Evolutionary conservation across 1,140 invertebrate genomes (phyloP), one percentile per base, ranked within the genome.

Genomic region (Drosophila santomea): DNA sequence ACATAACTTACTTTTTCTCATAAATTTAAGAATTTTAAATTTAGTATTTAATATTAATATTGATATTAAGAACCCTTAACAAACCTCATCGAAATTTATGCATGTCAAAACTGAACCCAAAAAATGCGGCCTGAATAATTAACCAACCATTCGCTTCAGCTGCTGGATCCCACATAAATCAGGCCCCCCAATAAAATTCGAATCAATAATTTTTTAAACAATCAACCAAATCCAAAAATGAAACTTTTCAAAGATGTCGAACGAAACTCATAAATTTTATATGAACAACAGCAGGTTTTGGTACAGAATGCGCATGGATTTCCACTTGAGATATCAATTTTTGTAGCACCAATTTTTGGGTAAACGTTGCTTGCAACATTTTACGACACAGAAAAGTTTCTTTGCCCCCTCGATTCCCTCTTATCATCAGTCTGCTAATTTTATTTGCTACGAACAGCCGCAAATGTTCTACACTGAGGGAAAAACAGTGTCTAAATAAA

Each of bases 311-410:
- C 57, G 57, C 50, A 57, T 71, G 67, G 32, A 71, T 71, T 71
- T 71, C 64, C 64, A 71, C 64, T 71, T 50, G 64, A 69, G 44
- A 28, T 50, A 69, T 57, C 63, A 45, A 47, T 36, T 41, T 55
- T 45, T 56, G 14, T 48, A 17, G 35, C 36, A 51, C 23, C 47
- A 41, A 61, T 61, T 68, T 64, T 68, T 2, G 17, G 48, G 28
- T 32, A 67, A 56, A 69, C 67, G 57, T 69, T 57, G 17, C 38
- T n/a, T 8, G 8, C 11, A 32, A 41, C 36, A 71, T 71, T 71
- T 69, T 57, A 71, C 36, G 67, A 71, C 43, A 57, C 47, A 48
- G 35, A 68, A 71, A 71, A 69, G 51, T 71, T 69, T 48, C 17
- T 43, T 44, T 57, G 12, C 51, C 50, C 28, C n/a, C 67, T 3